phyloP scores from a whole-genome alignment of 1,140 invertebrate genomes.

The Littorina saxatilis region DNA sequence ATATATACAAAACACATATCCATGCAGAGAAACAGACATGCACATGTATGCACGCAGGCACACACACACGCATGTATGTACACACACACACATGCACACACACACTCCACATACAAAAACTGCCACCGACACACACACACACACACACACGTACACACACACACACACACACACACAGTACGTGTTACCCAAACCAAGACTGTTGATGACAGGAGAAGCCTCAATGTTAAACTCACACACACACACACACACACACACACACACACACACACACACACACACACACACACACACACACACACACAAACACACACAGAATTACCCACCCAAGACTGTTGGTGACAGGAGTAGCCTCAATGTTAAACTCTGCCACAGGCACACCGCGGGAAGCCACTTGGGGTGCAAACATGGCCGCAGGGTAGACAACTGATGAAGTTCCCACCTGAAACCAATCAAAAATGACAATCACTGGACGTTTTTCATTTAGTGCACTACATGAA shows the following conservation, averaged over 20 bases:
- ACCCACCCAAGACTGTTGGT: conserved; percentile 82
- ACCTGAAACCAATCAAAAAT: conserved; percentile 66
- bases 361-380: conserved; percentile 92
- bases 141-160: not conserved
- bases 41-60: conserved; percentile 7
- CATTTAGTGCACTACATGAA: too few relatives aligned
- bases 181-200: too few relatives aligned
- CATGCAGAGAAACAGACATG: conserved; percentile 2
- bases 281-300: too few relatives aligned
- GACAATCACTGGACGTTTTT: too few relatives aligned
- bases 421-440: conserved; percentile 90
- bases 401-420: conserved; percentile 95
- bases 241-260: not conserved
- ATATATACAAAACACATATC: too few relatives aligned
- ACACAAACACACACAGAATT: too few relatives aligned
- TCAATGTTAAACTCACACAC: not conserved
- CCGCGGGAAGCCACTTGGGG: conserved; percentile 85
- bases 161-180: not conserved
- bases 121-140: not conserved
- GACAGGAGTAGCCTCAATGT: conserved; percentile 86
- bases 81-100: conserved; percentile 6
- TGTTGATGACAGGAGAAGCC: not conserved
- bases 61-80: conserved; percentile 5
- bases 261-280: not conserved
- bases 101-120: too few relatives aligned